A percentile compares a stretch with the other conserved stretches of the same genome.
These are phyloP conservation scores for Anabacerthia variegaticeps DNA, from an alignment of 2,797 vertebrate genomes.

Conservation along the genomic window DNA sequence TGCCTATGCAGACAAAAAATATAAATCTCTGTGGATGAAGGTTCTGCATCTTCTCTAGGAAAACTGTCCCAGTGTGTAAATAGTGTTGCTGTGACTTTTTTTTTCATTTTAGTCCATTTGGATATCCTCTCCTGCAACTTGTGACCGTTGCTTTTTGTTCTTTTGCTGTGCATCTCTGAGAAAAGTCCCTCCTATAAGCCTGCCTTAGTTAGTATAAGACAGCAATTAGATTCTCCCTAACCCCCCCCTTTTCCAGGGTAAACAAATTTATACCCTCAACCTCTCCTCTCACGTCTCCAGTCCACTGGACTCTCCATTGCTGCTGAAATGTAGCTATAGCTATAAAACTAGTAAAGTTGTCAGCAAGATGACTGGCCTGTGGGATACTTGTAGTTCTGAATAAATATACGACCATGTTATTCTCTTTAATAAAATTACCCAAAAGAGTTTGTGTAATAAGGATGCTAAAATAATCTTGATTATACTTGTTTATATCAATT, in stretches of 20 bases:
- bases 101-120: background rate
- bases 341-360: background rate
- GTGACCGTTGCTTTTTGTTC: background rate
- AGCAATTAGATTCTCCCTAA: background rate
- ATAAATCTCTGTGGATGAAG: background rate
- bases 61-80: background rate
- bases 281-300: background rate
- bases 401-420: background rate
- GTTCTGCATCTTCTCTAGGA: background rate
- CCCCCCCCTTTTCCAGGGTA: background rate
- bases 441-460: background rate
- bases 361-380: background rate
- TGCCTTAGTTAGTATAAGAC: background rate
- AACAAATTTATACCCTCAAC: background rate
- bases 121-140: background rate
- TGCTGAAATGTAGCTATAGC: background rate
- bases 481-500: conserved; percentile 52
- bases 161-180: background rate
- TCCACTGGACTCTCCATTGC: background rate
- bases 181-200: background rate
- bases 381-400: background rate
- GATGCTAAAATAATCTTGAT: conserved; percentile 39
- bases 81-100: background rate
- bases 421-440: background rate
- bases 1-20: background rate